Evolutionary conservation across 2,797 vertebrate species (phyloP).

Genomic region (Pangasius mekongensis): DNA sequence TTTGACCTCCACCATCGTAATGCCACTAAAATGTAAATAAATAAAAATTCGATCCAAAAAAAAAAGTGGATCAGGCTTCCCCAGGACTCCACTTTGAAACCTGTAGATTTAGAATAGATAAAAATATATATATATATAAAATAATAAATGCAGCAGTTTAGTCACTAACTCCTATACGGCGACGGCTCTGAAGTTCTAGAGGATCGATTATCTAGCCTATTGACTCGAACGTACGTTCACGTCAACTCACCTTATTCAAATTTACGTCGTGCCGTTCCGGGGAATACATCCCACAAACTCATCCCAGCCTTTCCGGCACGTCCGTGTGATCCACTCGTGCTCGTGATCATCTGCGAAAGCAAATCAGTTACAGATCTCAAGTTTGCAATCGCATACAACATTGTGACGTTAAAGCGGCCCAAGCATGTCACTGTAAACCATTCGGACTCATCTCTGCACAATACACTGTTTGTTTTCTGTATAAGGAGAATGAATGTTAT

Average conservation of each 20-base stretch:
- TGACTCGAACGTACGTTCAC: not conserved
- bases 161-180: too few species aligned
- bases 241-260: not conserved
- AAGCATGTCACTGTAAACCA: too few species aligned
- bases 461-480: not conserved
- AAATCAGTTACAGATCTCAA: not conserved
- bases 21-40: not conserved
- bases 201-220: not conserved
- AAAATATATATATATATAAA: too few species aligned
- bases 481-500: not conserved
- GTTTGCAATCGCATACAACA: not conserved
- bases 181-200: not conserved
- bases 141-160: not conserved
- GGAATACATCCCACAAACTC: slow-evolving; percentile 56
- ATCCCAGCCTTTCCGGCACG: slow-evolving; percentile 83
- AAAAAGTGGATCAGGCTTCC: not conserved
- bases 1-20: not conserved
- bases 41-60: not conserved
- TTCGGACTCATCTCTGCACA: not conserved
- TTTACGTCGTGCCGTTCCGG: not conserved
- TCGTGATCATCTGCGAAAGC: slow-evolving; percentile 84
- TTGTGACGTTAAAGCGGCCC: not conserved
- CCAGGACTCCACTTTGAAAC: not conserved
- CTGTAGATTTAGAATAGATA: not conserved
- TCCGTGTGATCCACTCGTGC: slow-evolving; percentile 86